Conservation (phyloP, 2,797 vertebrate species). For the Anniella stebbinsi region DNA sequence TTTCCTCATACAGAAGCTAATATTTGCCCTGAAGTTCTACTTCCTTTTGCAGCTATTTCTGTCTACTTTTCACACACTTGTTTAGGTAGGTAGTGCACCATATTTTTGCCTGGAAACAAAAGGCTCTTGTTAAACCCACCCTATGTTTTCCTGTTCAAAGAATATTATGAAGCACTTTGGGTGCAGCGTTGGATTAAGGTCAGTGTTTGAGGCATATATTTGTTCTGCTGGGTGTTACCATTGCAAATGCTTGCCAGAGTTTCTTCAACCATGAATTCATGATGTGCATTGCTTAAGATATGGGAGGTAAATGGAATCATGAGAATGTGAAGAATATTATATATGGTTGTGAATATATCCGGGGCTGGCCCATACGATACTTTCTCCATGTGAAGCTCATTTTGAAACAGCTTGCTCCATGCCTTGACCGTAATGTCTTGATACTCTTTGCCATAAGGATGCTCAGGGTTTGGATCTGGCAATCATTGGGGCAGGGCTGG, state of each 20-base stretch:
- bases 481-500: background rate
- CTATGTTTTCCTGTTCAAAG: background rate
- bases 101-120: background rate
- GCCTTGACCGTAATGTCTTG: background rate
- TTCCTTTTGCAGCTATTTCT: background rate
- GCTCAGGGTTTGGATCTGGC: background rate
- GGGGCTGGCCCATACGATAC: background rate
- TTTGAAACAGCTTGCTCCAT: background rate
- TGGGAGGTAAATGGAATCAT: background rate
- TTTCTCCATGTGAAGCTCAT: background rate
- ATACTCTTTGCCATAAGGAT: background rate
- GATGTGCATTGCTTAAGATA: background rate
- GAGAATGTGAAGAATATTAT: background rate
- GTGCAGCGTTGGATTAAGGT: background rate
- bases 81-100: background rate
- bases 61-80: background rate
- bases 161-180: background rate
- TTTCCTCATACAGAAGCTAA: conserved; percentile 7
- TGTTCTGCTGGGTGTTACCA: conserved; percentile 9
- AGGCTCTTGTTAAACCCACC: background rate
- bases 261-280: conserved; percentile 32
- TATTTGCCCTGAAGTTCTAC: background rate
- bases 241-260: background rate
- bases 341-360: background rate
- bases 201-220: background rate